Base-by-base conservation (phyloP, 2,113 vertebrate species). In the Arothron firmamentum region DNA sequence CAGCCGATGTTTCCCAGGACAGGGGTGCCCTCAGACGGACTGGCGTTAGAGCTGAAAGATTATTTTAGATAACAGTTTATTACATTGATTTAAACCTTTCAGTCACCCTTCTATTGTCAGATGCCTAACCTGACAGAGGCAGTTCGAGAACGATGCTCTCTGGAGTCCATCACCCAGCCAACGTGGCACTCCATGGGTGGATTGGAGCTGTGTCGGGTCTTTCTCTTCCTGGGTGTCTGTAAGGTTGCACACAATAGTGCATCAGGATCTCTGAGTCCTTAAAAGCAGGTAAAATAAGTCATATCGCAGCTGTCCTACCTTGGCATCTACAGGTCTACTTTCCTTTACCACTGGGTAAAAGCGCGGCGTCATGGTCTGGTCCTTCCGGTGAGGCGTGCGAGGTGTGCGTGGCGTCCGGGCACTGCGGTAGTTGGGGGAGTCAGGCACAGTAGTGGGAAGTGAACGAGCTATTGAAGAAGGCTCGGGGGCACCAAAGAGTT, bases 261-360 rank as follows among this genome's bases (percentile, higher is more conserved):
- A 45, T 45, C 43, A 45, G 16, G 8, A 10, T 38, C 10, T 3
- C 34, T 9, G 9, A 38, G 12, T 38, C 8, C 9, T 38, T 38
- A 11, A 38, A 38, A 11, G 9, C 1, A 38, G 34, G 34, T 38
- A 10, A 38, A 38, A 11, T 12, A 38, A 12, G 8, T 38, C 34
- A 38, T 3, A 45, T 16, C 15, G 9, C 21, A 10, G 16, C 7
- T 17, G 0, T 19, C 60, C 78, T 53, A 98, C 97, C 94, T 98
- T 98, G 78, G 95, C 93, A 61, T 99, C 97, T 14, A 99, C 92
- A 0, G 96, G 94, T 31, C 96, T 91, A 54, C 96, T 93, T 62
- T 99, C 97, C 50, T 99, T 99, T 67, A 99, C 96, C 82, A 99
- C 97, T 0, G 97, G 97, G 88, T 99, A 99, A 90, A 99, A 99